Percentiles rank a stretch among this genome's conserved stretches.
These are phyloP conservation scores for Barypeithes pellucidus DNA, from an alignment of 2,888 invertebrate species.

Conservation along the genomic window DNA sequence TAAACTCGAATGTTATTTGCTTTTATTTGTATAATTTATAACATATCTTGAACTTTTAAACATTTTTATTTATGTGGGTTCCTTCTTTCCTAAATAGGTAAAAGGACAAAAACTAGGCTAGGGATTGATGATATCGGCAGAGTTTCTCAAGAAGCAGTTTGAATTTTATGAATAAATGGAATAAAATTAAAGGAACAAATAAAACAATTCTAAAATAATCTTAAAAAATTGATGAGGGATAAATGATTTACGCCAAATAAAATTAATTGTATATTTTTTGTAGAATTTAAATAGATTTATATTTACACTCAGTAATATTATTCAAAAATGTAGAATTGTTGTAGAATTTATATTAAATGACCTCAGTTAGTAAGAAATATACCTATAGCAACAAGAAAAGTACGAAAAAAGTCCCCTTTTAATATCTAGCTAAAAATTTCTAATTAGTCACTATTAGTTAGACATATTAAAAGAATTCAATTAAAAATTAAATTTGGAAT, in stretches of 20 bases:
- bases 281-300: conserved; percentile 3
- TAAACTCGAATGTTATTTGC: no score
- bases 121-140: conserved; percentile 57
- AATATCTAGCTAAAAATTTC: no score
- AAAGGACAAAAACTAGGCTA: conserved; percentile 33
- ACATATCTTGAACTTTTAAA: not conserved
- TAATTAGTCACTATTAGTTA: no score
- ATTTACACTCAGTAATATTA: conserved; percentile 29
- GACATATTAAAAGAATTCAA: no score
- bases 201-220: conserved; percentile 21
- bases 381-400: no score
- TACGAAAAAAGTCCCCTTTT: no score
- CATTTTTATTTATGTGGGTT: conserved; percentile 6
- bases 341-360: no score
- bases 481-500: no score
- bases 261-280: conserved; percentile 14
- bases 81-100: not conserved
- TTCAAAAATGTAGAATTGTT: no score
- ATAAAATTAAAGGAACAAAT: conserved; percentile 23
- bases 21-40: no score
- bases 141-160: conserved; percentile 66
- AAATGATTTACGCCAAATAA: conserved; percentile 42
- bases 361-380: no score
- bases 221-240: conserved; percentile 38
- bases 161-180: conserved; percentile 41